phyloP scores from a whole-genome alignment of 1,140 invertebrate genomes.

The Ooceraea biroi region DNA sequence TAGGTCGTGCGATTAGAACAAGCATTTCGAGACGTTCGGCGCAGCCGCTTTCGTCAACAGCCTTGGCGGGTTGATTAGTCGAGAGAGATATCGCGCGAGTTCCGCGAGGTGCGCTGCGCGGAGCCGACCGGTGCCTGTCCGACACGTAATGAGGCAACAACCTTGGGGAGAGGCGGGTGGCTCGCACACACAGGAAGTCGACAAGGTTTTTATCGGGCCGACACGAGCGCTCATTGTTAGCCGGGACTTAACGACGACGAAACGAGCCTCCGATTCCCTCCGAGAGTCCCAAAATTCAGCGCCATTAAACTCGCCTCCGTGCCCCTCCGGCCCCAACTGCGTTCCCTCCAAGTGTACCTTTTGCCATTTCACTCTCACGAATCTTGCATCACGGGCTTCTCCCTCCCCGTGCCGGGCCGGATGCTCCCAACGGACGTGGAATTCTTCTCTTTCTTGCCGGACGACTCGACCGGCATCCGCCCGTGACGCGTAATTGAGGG shows the following conservation, averaged over 20 bases:
- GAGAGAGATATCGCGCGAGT: conserved; percentile 71
- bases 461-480: conserved; percentile 61
- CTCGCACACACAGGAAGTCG: conserved; percentile 85
- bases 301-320: conserved; percentile 15
- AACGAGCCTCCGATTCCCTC: conserved; percentile 36
- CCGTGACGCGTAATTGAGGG: conserved; percentile 72
- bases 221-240: conserved; percentile 72
- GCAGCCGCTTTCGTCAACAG: conserved; percentile 50
- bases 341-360: conserved; percentile 49
- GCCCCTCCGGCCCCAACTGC: conserved; percentile 10
- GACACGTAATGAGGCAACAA: conserved; percentile 81
- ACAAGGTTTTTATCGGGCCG: conserved; percentile 85
- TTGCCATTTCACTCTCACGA: conserved; percentile 68
- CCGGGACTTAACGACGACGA: conserved; percentile 26
- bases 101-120: conserved; percentile 38
- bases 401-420: conserved; percentile 65
- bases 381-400: conserved; percentile 72
- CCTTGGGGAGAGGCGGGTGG: conserved; percentile 84
- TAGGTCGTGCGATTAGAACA: conserved; percentile 37
- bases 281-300: conserved; percentile 1
- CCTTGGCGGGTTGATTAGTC: conserved; percentile 80
- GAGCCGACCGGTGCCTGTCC: conserved; percentile 68
- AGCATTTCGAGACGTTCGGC: conserved; percentile 29
- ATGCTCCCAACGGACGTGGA: conserved; percentile 79
- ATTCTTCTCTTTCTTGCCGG: conserved; percentile 71